phyloP scores from a whole-genome alignment of 2,113 vertebrate species.

The Bubo bubo region DNA sequence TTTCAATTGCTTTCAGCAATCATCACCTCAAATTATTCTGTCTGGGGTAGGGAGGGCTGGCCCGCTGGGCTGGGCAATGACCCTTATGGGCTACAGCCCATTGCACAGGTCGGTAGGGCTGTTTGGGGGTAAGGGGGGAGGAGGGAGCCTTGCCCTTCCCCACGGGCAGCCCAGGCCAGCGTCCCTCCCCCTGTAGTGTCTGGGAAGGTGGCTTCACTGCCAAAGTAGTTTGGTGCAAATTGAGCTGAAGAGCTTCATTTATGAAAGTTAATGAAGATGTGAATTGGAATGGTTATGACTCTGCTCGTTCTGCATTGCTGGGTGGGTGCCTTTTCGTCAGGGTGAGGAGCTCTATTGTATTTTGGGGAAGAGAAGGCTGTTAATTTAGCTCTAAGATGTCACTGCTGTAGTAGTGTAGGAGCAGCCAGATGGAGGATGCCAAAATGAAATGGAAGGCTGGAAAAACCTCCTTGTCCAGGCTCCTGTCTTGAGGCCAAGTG shows the following conservation, averaged over 20 bases:
- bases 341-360: not conserved
- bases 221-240: not conserved
- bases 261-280: rapidly evolving
- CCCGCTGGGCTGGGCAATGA: not conserved
- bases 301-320: rapidly evolving
- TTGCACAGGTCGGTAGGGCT: rapidly evolving
- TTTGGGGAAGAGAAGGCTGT: not conserved
- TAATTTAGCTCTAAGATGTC: not conserved
- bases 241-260: not conserved
- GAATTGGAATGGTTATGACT: rapidly evolving
- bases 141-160: not conserved
- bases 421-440: not conserved
- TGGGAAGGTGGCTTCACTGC: rapidly evolving
- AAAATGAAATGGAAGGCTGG: not conserved
- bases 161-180: not conserved
- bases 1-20: not conserved
- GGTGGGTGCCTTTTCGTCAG: not conserved
- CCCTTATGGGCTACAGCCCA: rapidly evolving
- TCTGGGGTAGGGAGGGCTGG: not conserved
- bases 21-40: not conserved
- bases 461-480: not conserved
- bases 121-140: not conserved
- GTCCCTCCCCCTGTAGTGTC: rapidly evolving
- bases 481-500: not conserved
- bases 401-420: not conserved